Base-by-base conservation (phyloP, 2,888 invertebrate genomes). In the Chymomyza fuscimana region DNA sequence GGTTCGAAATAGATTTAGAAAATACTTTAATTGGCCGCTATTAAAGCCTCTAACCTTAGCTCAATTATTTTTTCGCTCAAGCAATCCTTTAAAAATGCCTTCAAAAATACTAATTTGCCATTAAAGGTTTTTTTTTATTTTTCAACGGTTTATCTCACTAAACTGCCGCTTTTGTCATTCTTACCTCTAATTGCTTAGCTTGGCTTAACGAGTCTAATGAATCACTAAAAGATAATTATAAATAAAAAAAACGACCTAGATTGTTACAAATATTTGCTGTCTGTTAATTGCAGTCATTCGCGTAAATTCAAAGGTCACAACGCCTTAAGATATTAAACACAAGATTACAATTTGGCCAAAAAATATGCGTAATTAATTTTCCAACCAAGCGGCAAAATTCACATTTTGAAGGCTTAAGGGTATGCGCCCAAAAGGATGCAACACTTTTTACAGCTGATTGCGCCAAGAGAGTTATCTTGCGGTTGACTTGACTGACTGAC, bases 281-380 rank as follows among this genome's bases (percentile, higher is more conserved):
- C 60, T 4, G 60, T 60, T 60, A 60, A 60, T 60, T 60, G 60
- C 36, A 16, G n/a, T 25, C 32, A 54, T n/a, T 54, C 22, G 22
- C 10, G 54, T n/a, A 15, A 36, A 36, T 4, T 19, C 7, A 36
- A 36, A 60, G 25, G 60, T 16, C 32, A 60, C 15, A 60, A 40
- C 16, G 60, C 60, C 36, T 12, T 32, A 36, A 40, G 60, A 6
- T 3, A 60, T 32, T n/a, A 16, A 16, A 15, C 9, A 54, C 54
- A 54, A 60, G n/a, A 36, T 60, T 60, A 36, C 16, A 60, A 60
- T 59, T 59, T 59, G 29, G 19, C 32, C 32, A 60, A 60, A 60
- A 54, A 19, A 54, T 32, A 32, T 54, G 54, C n/a, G 15, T 54
- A 54, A 54, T 54, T 54, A 54, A 54, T 54, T 54, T 54, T 12